These are phyloP conservation scores for Sphinx pinastri DNA, from an alignment of 2,888 invertebrate species.

Conservation along the genomic window DNA sequence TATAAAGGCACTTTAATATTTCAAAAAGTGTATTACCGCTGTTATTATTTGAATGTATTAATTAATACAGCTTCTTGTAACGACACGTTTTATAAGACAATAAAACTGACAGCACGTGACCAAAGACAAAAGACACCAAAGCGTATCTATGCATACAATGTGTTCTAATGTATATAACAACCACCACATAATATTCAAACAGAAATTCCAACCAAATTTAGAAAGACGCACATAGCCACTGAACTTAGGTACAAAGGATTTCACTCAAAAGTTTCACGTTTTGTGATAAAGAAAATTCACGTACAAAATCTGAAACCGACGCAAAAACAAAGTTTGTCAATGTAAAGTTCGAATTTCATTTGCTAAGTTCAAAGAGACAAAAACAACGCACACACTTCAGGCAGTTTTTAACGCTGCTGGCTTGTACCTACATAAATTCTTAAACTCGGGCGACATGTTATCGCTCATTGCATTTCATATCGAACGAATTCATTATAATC, in stretches of 20 bases:
- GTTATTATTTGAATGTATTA: no score
- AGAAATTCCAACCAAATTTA: neutral
- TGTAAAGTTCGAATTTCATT: conserved; percentile 49
- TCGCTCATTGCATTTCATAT: neutral
- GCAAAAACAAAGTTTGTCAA: conserved; percentile 39
- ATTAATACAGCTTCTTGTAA: no score
- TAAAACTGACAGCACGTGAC: no score
- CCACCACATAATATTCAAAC: neutral
- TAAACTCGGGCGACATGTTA: conserved; percentile 5
- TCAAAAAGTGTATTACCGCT: no score
- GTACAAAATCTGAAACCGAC: conserved; percentile 37
- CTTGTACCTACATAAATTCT: conserved; percentile 13
- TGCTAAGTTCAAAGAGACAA: conserved; percentile 48
- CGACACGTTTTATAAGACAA: no score
- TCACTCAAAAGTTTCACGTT: conserved; percentile 16
- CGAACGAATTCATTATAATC: no score
- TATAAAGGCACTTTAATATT: no score
- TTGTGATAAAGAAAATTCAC: conserved; percentile 23
- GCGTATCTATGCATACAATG: no score
- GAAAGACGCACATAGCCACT: conserved; percentile 3
- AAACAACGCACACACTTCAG: conserved; percentile 35
- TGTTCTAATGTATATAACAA: neutral
- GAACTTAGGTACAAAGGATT: conserved; percentile 15
- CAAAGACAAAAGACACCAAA: no score
- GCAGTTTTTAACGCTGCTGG: conserved; percentile 40